These are phyloP conservation scores for Halcyon badia DNA, from an alignment of 2,797 vertebrate species.

Conservation along the genomic window DNA sequence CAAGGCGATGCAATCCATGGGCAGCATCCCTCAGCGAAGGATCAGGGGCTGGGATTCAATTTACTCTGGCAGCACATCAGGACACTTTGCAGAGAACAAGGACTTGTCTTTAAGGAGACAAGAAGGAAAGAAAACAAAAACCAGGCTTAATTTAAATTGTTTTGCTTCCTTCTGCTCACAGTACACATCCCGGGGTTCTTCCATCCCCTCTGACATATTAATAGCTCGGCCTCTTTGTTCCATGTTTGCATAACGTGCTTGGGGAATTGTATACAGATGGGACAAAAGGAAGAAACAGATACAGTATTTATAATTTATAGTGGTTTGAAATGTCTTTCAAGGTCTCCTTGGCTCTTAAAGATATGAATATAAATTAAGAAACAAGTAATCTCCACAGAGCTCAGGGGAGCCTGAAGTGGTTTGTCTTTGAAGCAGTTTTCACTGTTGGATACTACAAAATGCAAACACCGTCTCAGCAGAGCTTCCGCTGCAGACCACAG, in stretches of 20 bases:
- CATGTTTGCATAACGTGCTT: constrained; percentile 76
- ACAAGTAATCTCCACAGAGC: constrained; percentile 69
- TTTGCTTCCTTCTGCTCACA: constrained; percentile 39
- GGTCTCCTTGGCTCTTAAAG: constrained; percentile 78
- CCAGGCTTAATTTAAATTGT: constrained; percentile 14
- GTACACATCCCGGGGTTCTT: constrained; percentile 29
- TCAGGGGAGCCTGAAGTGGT: constrained; percentile 31
- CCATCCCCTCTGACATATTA: constrained; percentile 71
- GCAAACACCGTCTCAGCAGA: constrained; percentile 27
- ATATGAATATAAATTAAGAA: constrained; percentile 82
- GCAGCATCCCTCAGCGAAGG: neutral
- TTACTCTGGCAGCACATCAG: neutral
- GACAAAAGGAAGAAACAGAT: constrained; percentile 77
- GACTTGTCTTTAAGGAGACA: neutral
- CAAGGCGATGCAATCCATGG: neutral
- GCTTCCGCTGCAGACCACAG: neutral
- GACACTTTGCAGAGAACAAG: constrained; percentile 14
- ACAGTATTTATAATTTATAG: constrained; percentile 81
- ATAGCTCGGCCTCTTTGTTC: constrained; percentile 75
- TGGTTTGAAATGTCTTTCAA: constrained; percentile 78
- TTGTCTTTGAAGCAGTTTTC: constrained; percentile 58
- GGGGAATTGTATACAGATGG: constrained; percentile 74
- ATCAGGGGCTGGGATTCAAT: neutral
- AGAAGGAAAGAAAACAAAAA: neutral
- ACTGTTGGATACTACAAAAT: constrained; percentile 63